Conservation (phyloP, 2,888 invertebrate species). For the Luperina nickerlii region DNA sequence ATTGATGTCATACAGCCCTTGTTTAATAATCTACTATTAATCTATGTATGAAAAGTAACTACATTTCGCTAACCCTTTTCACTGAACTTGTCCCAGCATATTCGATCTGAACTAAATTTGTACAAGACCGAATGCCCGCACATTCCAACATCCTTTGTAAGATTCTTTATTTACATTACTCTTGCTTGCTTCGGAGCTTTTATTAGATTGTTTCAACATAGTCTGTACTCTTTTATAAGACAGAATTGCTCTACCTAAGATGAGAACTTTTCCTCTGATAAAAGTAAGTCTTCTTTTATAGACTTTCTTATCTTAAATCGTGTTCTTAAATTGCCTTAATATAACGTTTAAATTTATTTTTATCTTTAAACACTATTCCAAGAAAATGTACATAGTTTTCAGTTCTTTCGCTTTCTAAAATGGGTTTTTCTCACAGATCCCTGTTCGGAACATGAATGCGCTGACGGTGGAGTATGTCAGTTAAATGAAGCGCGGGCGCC, state of each 20-base stretch:
- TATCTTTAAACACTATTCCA: not conserved
- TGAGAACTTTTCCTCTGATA: slow-evolving; percentile 29
- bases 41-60: slow-evolving; percentile 72
- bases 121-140: slow-evolving; percentile 85
- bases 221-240: slow-evolving; percentile 57
- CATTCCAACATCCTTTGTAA: slow-evolving; percentile 86
- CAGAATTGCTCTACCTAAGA: slow-evolving; percentile 52
- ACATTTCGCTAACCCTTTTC: slow-evolving; percentile 86
- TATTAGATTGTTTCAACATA: slow-evolving; percentile 83
- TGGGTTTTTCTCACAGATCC: slow-evolving; percentile 92
- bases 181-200: slow-evolving; percentile 82
- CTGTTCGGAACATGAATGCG: slow-evolving; percentile 94
- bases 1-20: no score
- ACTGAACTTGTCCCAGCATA: slow-evolving; percentile 84
- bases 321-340: slow-evolving; percentile 8
- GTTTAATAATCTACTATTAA: no score
- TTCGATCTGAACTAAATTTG: slow-evolving; percentile 88
- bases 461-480: slow-evolving; percentile 95
- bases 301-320: slow-evolving; percentile 6
- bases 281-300: slow-evolving; percentile 21
- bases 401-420: slow-evolving; percentile 4
- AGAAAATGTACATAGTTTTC: not conserved
- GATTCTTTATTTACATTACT: slow-evolving; percentile 86
- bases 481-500: slow-evolving; percentile 94
- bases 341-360: not conserved